Percentiles rank a stretch among this genome's conserved stretches.
Conservation (phyloP, 2,797 vertebrate species). For the Varecia variegata region DNA sequence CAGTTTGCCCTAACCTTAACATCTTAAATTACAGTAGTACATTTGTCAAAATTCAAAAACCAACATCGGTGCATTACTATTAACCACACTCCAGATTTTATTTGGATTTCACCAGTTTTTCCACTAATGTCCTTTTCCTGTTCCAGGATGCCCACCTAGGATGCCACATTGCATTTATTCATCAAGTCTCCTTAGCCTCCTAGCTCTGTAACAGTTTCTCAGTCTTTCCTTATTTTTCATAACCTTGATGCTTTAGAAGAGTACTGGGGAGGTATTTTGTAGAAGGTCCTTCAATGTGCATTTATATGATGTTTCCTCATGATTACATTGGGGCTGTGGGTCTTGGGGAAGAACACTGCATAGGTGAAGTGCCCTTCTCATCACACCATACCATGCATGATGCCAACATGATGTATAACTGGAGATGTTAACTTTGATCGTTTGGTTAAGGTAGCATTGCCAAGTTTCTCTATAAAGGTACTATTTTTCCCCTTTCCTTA, state of each 20-base stretch:
- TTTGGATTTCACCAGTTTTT: background rate
- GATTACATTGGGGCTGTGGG: background rate
- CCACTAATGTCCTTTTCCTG: background rate
- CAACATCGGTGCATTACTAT: background rate
- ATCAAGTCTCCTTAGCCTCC: background rate
- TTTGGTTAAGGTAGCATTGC: background rate
- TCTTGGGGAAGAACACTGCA: background rate
- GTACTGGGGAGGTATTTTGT: background rate
- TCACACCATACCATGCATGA: background rate
- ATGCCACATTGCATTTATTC: background rate
- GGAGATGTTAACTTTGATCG: background rate
- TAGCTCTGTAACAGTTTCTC: background rate
- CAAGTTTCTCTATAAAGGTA: background rate
- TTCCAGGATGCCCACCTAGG: background rate
- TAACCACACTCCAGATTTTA: background rate
- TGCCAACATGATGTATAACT: background rate
- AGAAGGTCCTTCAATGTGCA: background rate
- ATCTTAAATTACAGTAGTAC: background rate
- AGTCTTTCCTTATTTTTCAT: background rate
- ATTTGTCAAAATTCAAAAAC: background rate
- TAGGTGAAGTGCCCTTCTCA: background rate
- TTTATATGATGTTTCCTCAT: background rate
- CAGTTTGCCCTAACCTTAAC: background rate
- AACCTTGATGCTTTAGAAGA: background rate
- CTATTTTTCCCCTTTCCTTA: background rate